Base-by-base conservation (phyloP, 1,140 invertebrate genomes). In the Coelopa frigida region DNA sequence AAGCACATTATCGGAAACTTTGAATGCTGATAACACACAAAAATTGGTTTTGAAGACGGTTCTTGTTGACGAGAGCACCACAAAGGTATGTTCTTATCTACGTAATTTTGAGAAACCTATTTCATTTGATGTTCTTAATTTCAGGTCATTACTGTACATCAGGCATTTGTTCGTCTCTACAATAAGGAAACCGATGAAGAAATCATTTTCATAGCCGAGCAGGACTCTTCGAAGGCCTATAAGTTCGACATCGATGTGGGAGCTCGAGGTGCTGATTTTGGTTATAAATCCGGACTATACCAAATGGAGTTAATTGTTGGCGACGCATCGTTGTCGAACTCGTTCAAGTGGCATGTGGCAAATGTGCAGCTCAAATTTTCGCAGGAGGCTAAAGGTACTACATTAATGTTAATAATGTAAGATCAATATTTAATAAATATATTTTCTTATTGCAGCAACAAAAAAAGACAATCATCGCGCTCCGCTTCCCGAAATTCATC, bases 191-290 rank as follows among this genome's bases (percentile, higher is more conserved):
- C 75, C 0, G 76, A 81, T 15, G 79, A 84, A 51, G 94, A 98
- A 74, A 87, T 94, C 23, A 84, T 95, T 55, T 97, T 94, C 67
- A 84, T 97, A 21, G 89, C 92, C 12, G 93, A 97, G 67, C 79
- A 83, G n/a, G 93, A 95, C 62, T 74, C 77, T 37, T 73, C 75
- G 50, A 81, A 85, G 54, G 74, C 82, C n/a, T 94, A 97, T 60
- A 92, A 89, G 72, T 87, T 97, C 54, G 91, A 96, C 33, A 62
- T 69, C 89, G 89, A 94, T 70, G 76, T 95, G 26, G 83, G 82
- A 36, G 73, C 76, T 29, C 81, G 84, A 56, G 82, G 81, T n/a
- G 83, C 84, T 57, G 89, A 92, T 57, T 87, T 98, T 59, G 77
- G 76, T 27, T 74, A 81, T 50, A 67, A 79, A 15, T 89, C 84